Percentiles rank a stretch among this genome's conserved stretches.
These are phyloP conservation scores for Danio albolineatus DNA, from an alignment of 2,797 vertebrate genomes.

Conservation along the genomic window DNA sequence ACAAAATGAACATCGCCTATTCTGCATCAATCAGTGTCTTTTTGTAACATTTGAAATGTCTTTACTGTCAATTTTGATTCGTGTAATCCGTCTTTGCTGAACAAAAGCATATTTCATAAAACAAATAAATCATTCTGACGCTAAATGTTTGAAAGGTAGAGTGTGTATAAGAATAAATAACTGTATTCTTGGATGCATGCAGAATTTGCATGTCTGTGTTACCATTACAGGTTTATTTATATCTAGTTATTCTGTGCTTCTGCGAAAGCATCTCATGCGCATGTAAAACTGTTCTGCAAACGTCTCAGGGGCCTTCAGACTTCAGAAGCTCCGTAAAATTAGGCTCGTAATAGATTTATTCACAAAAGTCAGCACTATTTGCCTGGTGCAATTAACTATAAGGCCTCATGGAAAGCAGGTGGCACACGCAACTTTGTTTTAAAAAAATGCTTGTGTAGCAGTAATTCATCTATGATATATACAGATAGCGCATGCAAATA, in stretches of 20 bases:
- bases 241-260: background rate
- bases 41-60: background rate
- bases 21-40: background rate
- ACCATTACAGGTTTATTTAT: background rate
- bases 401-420: slow-evolving; percentile 19
- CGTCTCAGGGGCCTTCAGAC: slow-evolving; percentile 13
- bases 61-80: background rate
- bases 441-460: slow-evolving; percentile 19
- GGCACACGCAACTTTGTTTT: slow-evolving; percentile 8
- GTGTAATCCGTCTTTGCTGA: background rate
- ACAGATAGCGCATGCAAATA: slow-evolving; percentile 13
- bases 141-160: no score
- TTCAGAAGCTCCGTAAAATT: slow-evolving; percentile 17
- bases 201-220: background rate
- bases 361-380: slow-evolving; percentile 20
- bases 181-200: background rate
- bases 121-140: no score
- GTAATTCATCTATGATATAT: slow-evolving; percentile 2
- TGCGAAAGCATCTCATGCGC: background rate
- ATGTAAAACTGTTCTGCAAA: slow-evolving; percentile 11
- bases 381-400: slow-evolving; percentile 3
- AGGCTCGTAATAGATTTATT: slow-evolving; percentile 11
- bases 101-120: background rate
- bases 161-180: no score
- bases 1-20: no score